Conservation (phyloP, 2,888 invertebrate species). For the Ischnura elegans region DNA sequence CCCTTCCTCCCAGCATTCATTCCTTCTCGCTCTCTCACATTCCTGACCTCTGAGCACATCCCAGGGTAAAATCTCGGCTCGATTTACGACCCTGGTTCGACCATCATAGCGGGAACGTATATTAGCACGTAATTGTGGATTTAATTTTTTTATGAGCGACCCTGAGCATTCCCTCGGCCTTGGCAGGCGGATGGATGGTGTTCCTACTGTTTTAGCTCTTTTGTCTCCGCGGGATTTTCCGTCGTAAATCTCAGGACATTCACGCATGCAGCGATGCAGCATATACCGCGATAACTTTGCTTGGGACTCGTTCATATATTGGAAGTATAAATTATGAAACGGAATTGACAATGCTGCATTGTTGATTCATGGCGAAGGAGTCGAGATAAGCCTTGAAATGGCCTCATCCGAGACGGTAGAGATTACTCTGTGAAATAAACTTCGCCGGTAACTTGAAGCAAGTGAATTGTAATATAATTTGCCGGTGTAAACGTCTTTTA, state of each 20-base stretch:
- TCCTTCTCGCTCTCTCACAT: background rate
- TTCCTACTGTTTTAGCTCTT: background rate
- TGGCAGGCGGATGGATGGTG: background rate
- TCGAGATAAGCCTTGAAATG: too few relatives aligned
- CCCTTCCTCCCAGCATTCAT: background rate
- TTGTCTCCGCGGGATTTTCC: background rate
- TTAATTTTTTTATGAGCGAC: background rate
- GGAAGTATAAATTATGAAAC: background rate
- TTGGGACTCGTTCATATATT: background rate
- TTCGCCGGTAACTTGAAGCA: too few relatives aligned
- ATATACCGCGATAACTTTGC: background rate
- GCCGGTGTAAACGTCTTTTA: too few relatives aligned
- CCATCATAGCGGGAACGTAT: background rate
- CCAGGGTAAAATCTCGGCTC: background rate
- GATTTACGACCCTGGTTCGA: background rate
- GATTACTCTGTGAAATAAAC: too few relatives aligned
- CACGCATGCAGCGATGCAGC: background rate
- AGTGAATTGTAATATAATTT: too few relatives aligned
- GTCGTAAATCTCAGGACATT: background rate
- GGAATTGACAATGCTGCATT: background rate
- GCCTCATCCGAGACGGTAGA: too few relatives aligned
- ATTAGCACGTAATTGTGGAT: slow-evolving; percentile 24
- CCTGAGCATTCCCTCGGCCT: background rate
- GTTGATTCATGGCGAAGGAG: background rate
- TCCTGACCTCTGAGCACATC: background rate